These are phyloP conservation scores for Conger conger DNA, from an alignment of 2,113 vertebrate species.

Conservation along the genomic window DNA sequence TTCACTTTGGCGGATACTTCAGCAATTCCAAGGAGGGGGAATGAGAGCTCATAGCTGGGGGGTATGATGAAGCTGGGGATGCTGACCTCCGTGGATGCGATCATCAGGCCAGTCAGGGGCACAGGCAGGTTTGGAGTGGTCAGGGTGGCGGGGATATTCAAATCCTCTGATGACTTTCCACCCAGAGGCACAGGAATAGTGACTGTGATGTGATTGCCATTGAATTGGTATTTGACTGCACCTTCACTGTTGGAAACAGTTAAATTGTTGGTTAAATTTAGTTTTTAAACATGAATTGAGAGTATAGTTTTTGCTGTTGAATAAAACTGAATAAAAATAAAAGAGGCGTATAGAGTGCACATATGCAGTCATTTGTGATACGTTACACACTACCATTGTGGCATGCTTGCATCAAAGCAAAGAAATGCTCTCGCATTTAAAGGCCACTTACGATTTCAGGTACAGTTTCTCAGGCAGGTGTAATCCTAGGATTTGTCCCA, in stretches of 20 bases:
- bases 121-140: constrained; percentile 69
- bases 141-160: constrained; percentile 64
- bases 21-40: constrained; percentile 75
- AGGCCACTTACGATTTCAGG: constrained; percentile 76
- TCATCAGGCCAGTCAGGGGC: constrained; percentile 70
- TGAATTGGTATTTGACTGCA: constrained; percentile 73
- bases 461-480: constrained; percentile 82
- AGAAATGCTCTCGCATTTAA: not conserved
- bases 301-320: not conserved
- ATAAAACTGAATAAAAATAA: not conserved
- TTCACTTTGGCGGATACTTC: constrained; percentile 76
- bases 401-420: not conserved
- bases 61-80: constrained; percentile 80
- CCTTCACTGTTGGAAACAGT: constrained; percentile 73
- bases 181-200: constrained; percentile 81
- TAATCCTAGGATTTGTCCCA: constrained; percentile 68
- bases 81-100: constrained; percentile 65
- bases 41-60: constrained; percentile 62
- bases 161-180: constrained; percentile 77
- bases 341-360: not conserved
- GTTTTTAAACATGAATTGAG: not conserved
- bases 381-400: not conserved
- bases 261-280: constrained; percentile 14
- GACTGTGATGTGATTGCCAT: constrained; percentile 70
- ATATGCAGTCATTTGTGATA: not conserved